Base-by-base conservation (phyloP, 2,888 invertebrate genomes). In the Oegoconia quadripuncta region DNA sequence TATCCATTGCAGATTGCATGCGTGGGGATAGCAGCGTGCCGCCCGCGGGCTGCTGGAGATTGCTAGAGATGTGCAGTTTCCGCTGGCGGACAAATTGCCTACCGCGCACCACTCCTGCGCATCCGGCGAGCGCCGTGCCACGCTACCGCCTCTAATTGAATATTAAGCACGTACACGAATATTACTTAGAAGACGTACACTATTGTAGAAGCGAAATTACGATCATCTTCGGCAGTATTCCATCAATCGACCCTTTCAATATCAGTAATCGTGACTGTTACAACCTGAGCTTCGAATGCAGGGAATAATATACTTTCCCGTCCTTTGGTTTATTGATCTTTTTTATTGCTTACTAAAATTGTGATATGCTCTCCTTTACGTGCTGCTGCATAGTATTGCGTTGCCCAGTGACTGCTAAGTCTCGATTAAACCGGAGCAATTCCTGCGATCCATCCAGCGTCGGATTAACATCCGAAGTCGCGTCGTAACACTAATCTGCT, bases 401-500 rank as follows among this genome's bases (percentile, higher is more conserved):
- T n/a, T n/a, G n/a, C 61, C 51, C 59, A 62, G 59, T 73, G 68
- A 74, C 69, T 68, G 75, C 77, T 78, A 72, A 73, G 75, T 74
- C 74, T 78, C 71, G 75, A 80, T 83, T 75, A 67, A 76, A 78
- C 71, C 74, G 68, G 63, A 80, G 77, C 78, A 74, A 78, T 77
- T 79, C 80, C 78, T 70, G 78, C 77, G 74, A 78, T 78, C 78
- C 76, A 64, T 82, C 72, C 68, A 56, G 71, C 82, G 87, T 87
- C 84, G 73, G 84, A 84, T 87, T 87, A 84, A 77, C 72, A 81
- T 80, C 71, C 74, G 60, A 77, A 76, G 80, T 74, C 68, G 72
- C 75, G 68, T 71, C 74, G 79, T 75, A 84, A 77, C 80, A 78
- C 78, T 86, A 84, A 87, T 86, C 87, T 86, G 78, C 81, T 87